phyloP scores from a whole-genome alignment of 2,113 vertebrate species.

The Corythornis cristatus region DNA sequence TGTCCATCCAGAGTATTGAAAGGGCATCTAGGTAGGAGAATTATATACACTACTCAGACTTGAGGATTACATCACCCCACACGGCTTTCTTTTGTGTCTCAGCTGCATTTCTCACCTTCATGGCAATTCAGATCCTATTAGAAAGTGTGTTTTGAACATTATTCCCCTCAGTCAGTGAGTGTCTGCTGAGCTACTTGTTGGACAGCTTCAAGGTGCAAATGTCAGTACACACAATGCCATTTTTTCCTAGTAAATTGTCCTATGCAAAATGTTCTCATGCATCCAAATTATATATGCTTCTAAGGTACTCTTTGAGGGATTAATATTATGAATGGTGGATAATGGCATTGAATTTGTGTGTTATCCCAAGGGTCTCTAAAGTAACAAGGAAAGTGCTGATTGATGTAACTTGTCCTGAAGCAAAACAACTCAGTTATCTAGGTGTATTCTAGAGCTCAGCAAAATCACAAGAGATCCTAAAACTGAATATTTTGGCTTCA shows the following conservation, averaged over 20 bases:
- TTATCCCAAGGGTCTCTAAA: neutral
- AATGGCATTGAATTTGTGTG: neutral
- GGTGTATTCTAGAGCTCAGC: slow-evolving; percentile 15
- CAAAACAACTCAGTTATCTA: neutral
- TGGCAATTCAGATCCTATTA: neutral
- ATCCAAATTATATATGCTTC: neutral
- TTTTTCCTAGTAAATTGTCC: neutral
- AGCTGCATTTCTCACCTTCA: neutral
- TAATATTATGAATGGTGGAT: slow-evolving; percentile 28
- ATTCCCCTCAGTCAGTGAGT: neutral
- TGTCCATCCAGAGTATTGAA: neutral
- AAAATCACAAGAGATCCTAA: neutral
- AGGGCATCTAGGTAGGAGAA: neutral
- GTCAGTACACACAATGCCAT: neutral
- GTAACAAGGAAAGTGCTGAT: slow-evolving; percentile 14
- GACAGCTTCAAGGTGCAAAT: neutral
- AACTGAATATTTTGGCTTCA: neutral
- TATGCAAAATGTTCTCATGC: neutral
- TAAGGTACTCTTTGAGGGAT: neutral
- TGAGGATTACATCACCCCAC: slow-evolving; percentile 36
- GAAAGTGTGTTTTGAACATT: neutral
- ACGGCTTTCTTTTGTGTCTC: slow-evolving; percentile 4
- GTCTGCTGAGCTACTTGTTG: neutral
- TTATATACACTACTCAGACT: neutral
- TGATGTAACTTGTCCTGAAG: slow-evolving; percentile 7